A percentile compares a stretch with the other conserved stretches of the same genome.
phyloP scores from a whole-genome alignment of 2,888 invertebrate species.

The Malachius bipustulatus region DNA sequence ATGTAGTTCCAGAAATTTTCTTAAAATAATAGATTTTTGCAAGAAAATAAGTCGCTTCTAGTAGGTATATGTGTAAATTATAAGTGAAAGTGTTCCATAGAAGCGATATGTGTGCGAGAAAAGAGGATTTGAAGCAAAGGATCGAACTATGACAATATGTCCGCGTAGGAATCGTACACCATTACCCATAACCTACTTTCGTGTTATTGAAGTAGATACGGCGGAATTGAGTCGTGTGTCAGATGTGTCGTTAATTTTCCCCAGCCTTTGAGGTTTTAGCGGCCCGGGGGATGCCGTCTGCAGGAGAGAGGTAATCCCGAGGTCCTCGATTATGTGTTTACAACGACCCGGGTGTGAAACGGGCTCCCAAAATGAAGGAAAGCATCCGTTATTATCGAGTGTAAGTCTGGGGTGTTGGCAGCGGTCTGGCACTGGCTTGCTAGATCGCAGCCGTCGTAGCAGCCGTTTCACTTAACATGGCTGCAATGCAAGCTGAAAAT shows the following conservation, averaged over 20 bases:
- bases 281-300: no score
- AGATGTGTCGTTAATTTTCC: slow-evolving; percentile 47
- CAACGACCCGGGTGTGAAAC: slow-evolving; percentile 34
- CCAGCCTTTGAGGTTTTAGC: slow-evolving; percentile 37
- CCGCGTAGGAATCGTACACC: slow-evolving; percentile 57
- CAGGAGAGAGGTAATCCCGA: no score
- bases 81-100: no score
- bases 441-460: slow-evolving; percentile 28
- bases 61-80: no score
- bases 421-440: slow-evolving; percentile 43
- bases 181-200: slow-evolving; percentile 66
- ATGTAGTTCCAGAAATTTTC: slow-evolving; percentile 28
- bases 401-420: slow-evolving; percentile 50
- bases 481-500: slow-evolving; percentile 76
- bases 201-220: slow-evolving; percentile 64
- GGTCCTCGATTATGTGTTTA: slow-evolving; percentile 40
- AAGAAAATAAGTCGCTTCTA: background rate
- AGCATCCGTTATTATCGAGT: slow-evolving; percentile 36
- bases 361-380: slow-evolving; percentile 36
- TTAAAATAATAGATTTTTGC: slow-evolving; percentile 5
- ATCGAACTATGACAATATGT: no score
- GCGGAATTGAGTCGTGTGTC: slow-evolving; percentile 64
- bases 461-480: slow-evolving; percentile 53
- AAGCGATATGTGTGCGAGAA: no score
- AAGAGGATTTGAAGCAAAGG: no score